phyloP scores from a whole-genome alignment of 2,888 invertebrate species.

The Balanococcus diminutus region DNA sequence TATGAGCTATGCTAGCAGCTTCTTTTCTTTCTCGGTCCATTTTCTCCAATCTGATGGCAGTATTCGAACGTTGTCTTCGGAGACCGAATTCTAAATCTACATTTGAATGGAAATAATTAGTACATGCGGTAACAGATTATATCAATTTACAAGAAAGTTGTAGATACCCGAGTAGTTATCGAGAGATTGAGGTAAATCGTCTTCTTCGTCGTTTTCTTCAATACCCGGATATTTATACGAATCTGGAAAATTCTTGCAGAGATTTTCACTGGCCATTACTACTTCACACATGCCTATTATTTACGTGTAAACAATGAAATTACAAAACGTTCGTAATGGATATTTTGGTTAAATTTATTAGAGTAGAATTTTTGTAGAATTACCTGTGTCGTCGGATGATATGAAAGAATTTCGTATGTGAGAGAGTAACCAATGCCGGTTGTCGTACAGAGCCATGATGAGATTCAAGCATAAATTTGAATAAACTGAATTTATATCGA shows the following conservation, averaged over 20 bases:
- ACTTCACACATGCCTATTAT: constrained; percentile 80
- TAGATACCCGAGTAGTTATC: constrained; percentile 74
- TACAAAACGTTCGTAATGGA: neutral
- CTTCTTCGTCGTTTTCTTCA: constrained; percentile 78
- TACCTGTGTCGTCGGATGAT: constrained; percentile 89
- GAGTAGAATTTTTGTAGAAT: neutral
- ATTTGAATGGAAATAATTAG: neutral
- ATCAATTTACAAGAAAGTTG: neutral
- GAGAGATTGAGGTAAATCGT: constrained; percentile 76
- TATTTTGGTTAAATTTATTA: neutral
- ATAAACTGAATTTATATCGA: no score
- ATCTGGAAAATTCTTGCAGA: constrained; percentile 70
- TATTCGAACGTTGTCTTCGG: constrained; percentile 79
- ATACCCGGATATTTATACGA: constrained; percentile 76
- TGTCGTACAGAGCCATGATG: constrained; percentile 90
- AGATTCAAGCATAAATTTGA: neutral
- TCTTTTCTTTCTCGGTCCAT: constrained; percentile 84
- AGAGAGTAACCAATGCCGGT: constrained; percentile 88
- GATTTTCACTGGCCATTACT: constrained; percentile 85
- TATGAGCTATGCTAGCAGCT: constrained; percentile 75
- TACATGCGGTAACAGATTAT: neutral
- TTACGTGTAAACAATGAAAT: neutral
- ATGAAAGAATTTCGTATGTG: constrained; percentile 94
- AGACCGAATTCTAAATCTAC: constrained; percentile 64
- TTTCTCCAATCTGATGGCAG: constrained; percentile 85